Evolutionary conservation across 2,888 invertebrate species (phyloP).

Genomic region (Drosophila fulvimacula): DNA sequence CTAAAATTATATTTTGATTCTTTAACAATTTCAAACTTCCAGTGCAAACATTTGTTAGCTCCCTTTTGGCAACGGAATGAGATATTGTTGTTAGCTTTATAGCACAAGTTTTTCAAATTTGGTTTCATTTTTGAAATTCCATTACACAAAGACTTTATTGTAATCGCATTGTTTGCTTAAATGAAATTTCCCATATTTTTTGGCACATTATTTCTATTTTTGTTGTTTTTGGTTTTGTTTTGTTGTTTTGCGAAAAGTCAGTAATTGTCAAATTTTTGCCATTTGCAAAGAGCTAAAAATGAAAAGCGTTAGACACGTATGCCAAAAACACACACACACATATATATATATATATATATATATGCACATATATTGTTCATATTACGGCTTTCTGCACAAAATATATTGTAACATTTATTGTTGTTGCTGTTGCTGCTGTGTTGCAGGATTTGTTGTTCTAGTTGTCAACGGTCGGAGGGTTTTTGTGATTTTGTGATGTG

Average conservation of each 20-base stretch:
- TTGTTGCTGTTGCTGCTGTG: constrained; percentile 31
- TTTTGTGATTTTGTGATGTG: constrained; percentile 77
- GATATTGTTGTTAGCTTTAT: not conserved
- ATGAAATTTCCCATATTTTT: constrained; percentile 32
- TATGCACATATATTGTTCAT: constrained; percentile 41
- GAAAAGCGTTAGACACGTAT: constrained; percentile 20
- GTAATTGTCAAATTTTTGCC: constrained; percentile 32
- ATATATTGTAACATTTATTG: constrained; percentile 65
- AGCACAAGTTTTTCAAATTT: not conserved
- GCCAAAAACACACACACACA: not conserved
- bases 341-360: not conserved
- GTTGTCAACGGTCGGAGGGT: constrained; percentile 38
- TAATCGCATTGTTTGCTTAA: constrained; percentile 18
- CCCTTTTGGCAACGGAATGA: not conserved
- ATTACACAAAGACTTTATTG: constrained; percentile 14
- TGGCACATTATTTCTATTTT: constrained; percentile 25
- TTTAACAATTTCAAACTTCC: not conserved
- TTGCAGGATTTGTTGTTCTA: constrained; percentile 28
- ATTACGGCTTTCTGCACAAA: constrained; percentile 59
- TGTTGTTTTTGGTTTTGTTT: constrained; percentile 1
- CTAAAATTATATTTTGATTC: not conserved
- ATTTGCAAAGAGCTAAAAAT: constrained; percentile 43
- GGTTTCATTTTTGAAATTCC: constrained; percentile 14
- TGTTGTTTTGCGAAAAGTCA: constrained; percentile 25
- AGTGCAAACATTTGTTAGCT: constrained; percentile 2